These are phyloP conservation scores for Megalonaias nervosa DNA, from an alignment of 1,140 invertebrate species.

Conservation along the genomic window DNA sequence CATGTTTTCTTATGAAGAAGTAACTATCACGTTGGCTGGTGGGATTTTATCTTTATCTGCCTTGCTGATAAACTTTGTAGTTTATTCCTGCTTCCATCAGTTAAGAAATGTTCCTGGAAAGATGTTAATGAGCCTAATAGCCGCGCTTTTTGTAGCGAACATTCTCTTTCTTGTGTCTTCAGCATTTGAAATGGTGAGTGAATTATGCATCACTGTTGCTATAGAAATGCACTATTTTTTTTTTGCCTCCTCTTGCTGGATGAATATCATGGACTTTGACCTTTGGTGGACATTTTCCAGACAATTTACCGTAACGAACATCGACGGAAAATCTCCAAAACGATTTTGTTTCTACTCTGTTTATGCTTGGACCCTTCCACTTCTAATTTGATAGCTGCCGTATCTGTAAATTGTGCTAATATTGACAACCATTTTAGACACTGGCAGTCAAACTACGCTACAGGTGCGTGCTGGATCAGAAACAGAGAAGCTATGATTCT, in stretches of 20 bases:
- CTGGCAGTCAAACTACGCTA: slow-evolving; percentile 47
- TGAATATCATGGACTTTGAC: slow-evolving; percentile 75
- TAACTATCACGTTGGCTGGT: slow-evolving; percentile 41
- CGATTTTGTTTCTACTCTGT: slow-evolving; percentile 73
- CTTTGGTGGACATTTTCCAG: slow-evolving; percentile 76
- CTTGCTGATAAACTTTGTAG: slow-evolving; percentile 51
- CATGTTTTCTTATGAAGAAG: slow-evolving; percentile 19
- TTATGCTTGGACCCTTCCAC: slow-evolving; percentile 73
- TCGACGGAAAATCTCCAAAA: slow-evolving; percentile 30
- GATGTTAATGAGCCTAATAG: slow-evolving; percentile 71
- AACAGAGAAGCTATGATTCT: slow-evolving; percentile 49
- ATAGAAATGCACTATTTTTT: slow-evolving; percentile 74
- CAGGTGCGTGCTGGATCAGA: slow-evolving; percentile 70
- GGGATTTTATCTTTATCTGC: slow-evolving; percentile 45
- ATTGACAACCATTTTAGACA: neutral
- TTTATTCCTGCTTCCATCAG: slow-evolving; percentile 68
- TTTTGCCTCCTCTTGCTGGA: slow-evolving; percentile 76
- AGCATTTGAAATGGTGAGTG: slow-evolving; percentile 1
- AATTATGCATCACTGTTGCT: slow-evolving; percentile 61
- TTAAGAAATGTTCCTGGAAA: slow-evolving; percentile 73
- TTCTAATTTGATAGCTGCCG: slow-evolving; percentile 68
- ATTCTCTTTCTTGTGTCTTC: slow-evolving; percentile 69
- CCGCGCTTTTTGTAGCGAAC: slow-evolving; percentile 71
- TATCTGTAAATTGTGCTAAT: slow-evolving; percentile 69
- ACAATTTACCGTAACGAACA: slow-evolving; percentile 30